These are phyloP conservation scores for Forficula auricularia DNA, from an alignment of 1,140 invertebrate species.

Conservation along the genomic window DNA sequence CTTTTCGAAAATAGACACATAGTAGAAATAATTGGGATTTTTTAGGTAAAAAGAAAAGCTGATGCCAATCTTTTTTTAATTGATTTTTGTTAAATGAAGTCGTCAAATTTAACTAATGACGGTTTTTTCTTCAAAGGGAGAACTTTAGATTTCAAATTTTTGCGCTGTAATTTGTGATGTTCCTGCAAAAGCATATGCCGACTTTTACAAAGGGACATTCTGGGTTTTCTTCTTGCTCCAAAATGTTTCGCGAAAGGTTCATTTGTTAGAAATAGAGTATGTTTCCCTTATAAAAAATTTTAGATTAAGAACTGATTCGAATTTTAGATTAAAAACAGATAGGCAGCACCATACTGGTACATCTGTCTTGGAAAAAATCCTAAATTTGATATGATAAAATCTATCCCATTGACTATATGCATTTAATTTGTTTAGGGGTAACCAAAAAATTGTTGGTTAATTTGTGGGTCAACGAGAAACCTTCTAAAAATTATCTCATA, in stretches of 20 bases:
- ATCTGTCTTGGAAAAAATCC: conserved; percentile 7
- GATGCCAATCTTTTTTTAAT: too few relatives aligned
- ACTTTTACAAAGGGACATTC: conserved; percentile 11
- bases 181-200: conserved; percentile 10
- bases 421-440: conserved; percentile 13
- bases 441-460: conserved; percentile 11
- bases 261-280: conserved; percentile 5
- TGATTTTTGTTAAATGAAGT: too few relatives aligned
- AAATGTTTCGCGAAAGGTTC: conserved; percentile 12
- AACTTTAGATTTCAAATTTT: too few relatives aligned
- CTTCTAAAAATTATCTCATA: conserved; percentile 1
- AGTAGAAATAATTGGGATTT: too few relatives aligned
- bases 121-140: too few relatives aligned
- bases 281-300: conserved; percentile 3
- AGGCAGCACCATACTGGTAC: conserved; percentile 7
- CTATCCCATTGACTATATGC: conserved; percentile 17
- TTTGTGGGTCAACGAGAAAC: conserved; percentile 2
- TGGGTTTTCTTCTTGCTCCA: conserved; percentile 10
- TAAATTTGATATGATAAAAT: conserved; percentile 11
- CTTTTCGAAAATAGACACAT: too few relatives aligned
- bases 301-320: conserved; percentile 6
- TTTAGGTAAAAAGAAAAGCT: too few relatives aligned
- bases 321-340: conserved; percentile 6
- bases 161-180: conserved; percentile 13
- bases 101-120: too few relatives aligned